Evolutionary conservation across 2,113 vertebrate genomes (phyloP).

Genomic region (Leucopsar rothschildi): DNA sequence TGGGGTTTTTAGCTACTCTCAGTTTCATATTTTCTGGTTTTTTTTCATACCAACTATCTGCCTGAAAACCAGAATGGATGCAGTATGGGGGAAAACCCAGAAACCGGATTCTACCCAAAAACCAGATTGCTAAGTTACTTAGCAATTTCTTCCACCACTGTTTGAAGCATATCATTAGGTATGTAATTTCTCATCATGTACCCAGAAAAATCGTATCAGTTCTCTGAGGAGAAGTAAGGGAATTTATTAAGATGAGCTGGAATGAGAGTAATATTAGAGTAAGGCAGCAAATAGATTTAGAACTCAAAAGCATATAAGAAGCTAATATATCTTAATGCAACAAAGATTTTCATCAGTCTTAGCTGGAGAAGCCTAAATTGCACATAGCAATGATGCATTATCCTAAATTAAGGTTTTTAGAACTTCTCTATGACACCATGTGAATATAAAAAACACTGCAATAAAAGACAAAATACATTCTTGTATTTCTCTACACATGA

Average conservation of each 20-base stretch:
- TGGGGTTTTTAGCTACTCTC: no score
- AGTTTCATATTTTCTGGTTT: no score
- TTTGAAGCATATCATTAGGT: background rate
- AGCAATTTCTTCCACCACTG: background rate
- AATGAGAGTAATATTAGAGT: background rate
- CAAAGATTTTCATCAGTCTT: background rate
- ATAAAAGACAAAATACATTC: background rate
- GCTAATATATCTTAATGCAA: background rate
- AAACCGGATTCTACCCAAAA: no score
- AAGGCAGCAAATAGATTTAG: background rate
- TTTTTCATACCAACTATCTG: background rate
- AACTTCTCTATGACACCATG: background rate
- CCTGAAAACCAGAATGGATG: no score
- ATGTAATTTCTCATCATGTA: background rate
- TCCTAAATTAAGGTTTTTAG: background rate
- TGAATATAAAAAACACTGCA: background rate
- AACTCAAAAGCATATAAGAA: background rate
- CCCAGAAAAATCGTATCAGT: background rate
- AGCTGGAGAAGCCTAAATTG: background rate
- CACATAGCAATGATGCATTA: background rate
- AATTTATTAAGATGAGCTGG: background rate
- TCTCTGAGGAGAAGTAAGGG: background rate
- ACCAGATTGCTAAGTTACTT: background rate
- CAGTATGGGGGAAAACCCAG: no score
- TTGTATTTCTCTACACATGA: background rate